Evolutionary conservation across 2,888 invertebrate genomes (phyloP), one percentile per base, ranked within the genome.

Genomic region (Phalera bucephala): DNA sequence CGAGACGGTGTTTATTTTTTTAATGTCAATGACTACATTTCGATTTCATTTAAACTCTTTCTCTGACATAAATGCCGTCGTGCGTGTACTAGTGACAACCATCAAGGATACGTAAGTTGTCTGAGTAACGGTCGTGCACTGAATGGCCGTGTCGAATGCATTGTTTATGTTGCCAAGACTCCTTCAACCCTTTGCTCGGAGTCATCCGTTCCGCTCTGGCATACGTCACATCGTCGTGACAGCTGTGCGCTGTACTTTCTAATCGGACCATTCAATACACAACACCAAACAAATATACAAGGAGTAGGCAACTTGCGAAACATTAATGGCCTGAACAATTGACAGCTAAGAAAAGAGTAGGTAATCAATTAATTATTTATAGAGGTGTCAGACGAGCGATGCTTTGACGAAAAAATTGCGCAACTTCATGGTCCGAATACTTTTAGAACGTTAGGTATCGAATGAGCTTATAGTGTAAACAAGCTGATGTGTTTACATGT

Each of bases 171-270:
- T 73, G 54, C 64, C 57, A 58, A 75, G 69, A 61, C 69, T 79
- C 70, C 83, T 78, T 72, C 80, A 83, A 85, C 86, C 87, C 88
- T 86, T 82, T 73, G 73, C 72, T 62, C 56, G 56, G 57, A 72
- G 64, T 72, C 78, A 87, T 86, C 81, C 80, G 86, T 85, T 87
- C 82, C 86, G 79, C 86, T 87, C 80, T 67, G 71, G 75, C 77
- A 73, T 83, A 79, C 78, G 81, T 83, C 84, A 83, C 86, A 80
- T 79, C 72, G 64, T 72, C 80, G 80, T 85, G 86, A 86, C 88
- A 87, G 87, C 84, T 89, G 88, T 71, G 69, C 71, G 73, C 66
- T 62, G 72, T 73, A 83, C 87, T 87, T 88, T 88, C 86, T 86
- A 86, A 87, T 86, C 81, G 80, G 72, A 71, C 72, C 61, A 82